Evolutionary conservation across 2,797 vertebrate species (phyloP).

Genomic region (Phalanger gymnotis): DNA sequence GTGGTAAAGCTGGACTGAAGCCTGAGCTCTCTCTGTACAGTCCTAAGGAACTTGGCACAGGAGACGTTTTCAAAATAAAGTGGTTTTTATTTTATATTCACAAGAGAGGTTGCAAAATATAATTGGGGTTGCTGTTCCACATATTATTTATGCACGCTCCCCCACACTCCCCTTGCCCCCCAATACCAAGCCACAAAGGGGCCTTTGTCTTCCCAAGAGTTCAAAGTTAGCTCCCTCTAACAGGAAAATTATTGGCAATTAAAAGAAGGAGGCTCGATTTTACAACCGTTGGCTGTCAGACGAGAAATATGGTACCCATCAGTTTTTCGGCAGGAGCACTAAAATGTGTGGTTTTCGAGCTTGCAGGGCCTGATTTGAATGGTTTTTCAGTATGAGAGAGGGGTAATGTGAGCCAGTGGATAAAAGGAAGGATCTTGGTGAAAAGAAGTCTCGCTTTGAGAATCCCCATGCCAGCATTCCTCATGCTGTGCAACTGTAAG

Average conservation of each 20-base stretch:
- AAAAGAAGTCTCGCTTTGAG: background rate
- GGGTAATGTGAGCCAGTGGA: background rate
- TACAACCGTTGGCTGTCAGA: constrained; percentile 51
- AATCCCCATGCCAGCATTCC: background rate
- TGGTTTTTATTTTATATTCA: constrained; percentile 71
- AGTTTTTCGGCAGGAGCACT: background rate
- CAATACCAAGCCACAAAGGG: constrained; percentile 63
- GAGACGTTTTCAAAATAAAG: constrained; percentile 59
- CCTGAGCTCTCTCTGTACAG: constrained; percentile 11
- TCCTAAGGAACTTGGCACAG: constrained; percentile 41
- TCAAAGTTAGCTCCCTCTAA: constrained; percentile 69
- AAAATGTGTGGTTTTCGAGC: background rate
- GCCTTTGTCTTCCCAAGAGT: constrained; percentile 68
- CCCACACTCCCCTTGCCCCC: constrained; percentile 12
- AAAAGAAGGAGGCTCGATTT: constrained; percentile 55
- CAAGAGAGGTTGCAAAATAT: constrained; percentile 60
- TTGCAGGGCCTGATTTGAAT: background rate
- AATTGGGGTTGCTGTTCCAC: constrained; percentile 45
- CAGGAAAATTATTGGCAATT: constrained; percentile 39
- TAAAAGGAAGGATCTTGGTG: background rate
- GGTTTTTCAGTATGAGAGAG: constrained; percentile 27
- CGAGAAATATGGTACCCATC: constrained; percentile 45
- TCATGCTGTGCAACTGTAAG: background rate
- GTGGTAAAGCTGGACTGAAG: background rate
- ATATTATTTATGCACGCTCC: constrained; percentile 51